Evolutionary conservation across 1,140 invertebrate species (phyloP), one percentile per base, ranked within the genome.

Genomic region (Cyclina sinensis): DNA sequence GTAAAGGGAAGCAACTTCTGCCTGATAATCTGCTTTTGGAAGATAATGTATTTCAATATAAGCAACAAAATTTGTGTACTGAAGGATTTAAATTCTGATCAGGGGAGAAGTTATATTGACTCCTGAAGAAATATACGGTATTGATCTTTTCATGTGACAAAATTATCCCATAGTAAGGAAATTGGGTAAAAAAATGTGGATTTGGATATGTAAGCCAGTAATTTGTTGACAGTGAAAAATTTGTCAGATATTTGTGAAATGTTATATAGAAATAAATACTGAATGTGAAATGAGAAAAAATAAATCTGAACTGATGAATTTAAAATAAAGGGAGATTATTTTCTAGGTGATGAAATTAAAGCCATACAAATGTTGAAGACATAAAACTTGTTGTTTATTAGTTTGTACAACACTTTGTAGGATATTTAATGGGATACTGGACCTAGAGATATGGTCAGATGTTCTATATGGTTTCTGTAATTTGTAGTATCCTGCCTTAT

Each of bases 101-200:
- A 65, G 5, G n/a, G 4, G 30, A n/a, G 59, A 16, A 65, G 7
- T 5, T 65, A 30, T 21, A 30, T 16, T 30, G 30, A 65, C 59
- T 65, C n/a, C 30, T 65, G 59, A 9, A n/a, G 5, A 57, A 57
- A 57, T 57, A 57, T 57, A 21, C 3, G 21, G 18, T 65, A 65
- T 65, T 30, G 59, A 65, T 65, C 59, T 65, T 65, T 43, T 43
- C n/a, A n/a, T n/a, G n/a, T n/a, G n/a, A n/a, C n/a, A n/a, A 43
- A 43, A 43, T 43, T 43, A 14, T 14, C 43, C 43, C 14, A 7
- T 43, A 43, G n/a, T n/a, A n/a, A n/a, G n/a, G n/a, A 43, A 14
- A 7, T 43, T 43, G 4, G 43, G 14, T 65, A 11, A 1, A 30
- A 27, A 65, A 65, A 30, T 7, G 59, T 65, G 59, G 16, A 65